Percentiles rank a stretch among this genome's conserved stretches.
phyloP scores from a whole-genome alignment of 2,113 vertebrate genomes.

The Climacteris rufus region DNA sequence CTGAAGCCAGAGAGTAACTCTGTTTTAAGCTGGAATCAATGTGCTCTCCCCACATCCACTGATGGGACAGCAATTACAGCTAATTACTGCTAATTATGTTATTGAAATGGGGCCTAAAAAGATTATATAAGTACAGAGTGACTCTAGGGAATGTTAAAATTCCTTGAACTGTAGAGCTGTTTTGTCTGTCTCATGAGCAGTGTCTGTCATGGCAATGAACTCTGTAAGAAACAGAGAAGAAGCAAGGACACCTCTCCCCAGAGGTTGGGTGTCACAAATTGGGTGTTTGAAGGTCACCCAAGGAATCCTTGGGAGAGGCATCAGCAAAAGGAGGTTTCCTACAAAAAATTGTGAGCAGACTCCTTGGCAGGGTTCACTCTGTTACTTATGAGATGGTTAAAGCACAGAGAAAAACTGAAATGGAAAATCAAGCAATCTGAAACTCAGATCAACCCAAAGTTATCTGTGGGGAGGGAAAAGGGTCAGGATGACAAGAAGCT shows the following conservation, averaged over 20 bases:
- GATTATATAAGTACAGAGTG: neutral
- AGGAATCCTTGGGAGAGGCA: neutral
- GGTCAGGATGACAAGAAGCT: neutral
- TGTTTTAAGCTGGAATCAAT: neutral
- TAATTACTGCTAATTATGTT: too few relatives aligned
- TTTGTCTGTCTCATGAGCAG: neutral
- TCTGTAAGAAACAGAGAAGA: neutral
- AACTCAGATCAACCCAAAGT: neutral
- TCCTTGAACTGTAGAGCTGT: neutral
- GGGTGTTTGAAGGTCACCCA: neutral
- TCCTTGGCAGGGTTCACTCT: neutral
- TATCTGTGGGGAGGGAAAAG: neutral
- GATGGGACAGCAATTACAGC: neutral
- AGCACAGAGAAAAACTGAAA: neutral
- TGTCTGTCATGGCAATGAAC: neutral
- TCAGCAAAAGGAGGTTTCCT: neutral
- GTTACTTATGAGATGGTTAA: neutral
- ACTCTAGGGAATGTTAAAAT: neutral
- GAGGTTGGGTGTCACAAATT: neutral
- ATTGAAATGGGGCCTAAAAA: neutral
- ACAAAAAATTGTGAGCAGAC: neutral
- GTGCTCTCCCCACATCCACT: too few relatives aligned
- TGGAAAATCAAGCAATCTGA: neutral
- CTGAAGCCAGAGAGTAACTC: neutral
- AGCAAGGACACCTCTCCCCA: neutral